A percentile compares a stretch with the other conserved stretches of the same genome.
Evolutionary conservation across 2,888 invertebrate species (phyloP).

Genomic region (Sthenelais limicola): DNA sequence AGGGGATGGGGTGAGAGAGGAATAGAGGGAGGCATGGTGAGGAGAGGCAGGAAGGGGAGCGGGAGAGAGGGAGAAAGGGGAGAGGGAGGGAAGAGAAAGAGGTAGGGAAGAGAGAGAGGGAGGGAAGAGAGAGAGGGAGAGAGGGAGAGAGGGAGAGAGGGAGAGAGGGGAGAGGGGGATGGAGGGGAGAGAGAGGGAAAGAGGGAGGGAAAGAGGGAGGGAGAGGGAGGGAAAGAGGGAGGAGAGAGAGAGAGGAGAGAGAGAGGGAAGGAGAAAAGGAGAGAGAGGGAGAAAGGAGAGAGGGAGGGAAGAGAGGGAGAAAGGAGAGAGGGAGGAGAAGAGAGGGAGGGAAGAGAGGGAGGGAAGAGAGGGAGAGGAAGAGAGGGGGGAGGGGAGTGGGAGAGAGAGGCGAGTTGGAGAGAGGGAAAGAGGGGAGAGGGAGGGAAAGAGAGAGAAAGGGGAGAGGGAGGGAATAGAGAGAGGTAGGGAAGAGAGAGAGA

Average conservation of each 20-base stretch:
- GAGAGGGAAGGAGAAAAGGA: neutral
- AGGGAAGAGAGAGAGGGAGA: too few relatives aligned
- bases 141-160: too few relatives aligned
- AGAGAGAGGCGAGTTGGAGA: neutral
- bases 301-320: neutral
- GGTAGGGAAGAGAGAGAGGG: too few relatives aligned
- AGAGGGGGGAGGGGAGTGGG: neutral
- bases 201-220: too few relatives aligned
- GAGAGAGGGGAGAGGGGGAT: too few relatives aligned
- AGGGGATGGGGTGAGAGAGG: too few relatives aligned
- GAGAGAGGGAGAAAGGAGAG: neutral
- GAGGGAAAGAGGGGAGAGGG: neutral
- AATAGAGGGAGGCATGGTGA: too few relatives aligned
- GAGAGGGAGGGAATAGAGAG: neutral
- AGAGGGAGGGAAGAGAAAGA: too few relatives aligned
- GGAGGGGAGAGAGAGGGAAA: too few relatives aligned
- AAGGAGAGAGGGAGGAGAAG: neutral
- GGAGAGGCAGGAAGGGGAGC: too few relatives aligned
- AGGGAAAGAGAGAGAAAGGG: neutral
- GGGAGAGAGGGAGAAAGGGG: too few relatives aligned
- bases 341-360: neutral
- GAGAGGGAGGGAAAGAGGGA: neutral
- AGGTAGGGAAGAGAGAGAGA: neutral
- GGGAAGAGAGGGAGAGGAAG: neutral
- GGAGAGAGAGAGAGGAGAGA: neutral